Base-by-base conservation (phyloP, 2,113 vertebrate species). In the Syngnathus floridae region DNA sequence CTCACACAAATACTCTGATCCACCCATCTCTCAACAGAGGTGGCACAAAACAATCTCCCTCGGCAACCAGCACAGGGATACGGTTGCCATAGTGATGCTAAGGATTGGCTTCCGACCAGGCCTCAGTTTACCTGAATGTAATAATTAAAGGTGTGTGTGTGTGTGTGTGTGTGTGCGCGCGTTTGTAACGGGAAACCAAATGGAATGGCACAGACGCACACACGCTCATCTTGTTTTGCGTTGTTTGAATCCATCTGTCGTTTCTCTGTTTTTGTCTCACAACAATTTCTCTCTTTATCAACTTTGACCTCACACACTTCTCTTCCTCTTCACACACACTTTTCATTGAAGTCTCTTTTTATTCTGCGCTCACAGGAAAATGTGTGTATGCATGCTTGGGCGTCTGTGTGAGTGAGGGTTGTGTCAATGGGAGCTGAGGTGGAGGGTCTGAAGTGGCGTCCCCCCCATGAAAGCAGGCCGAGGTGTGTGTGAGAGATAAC, bases 21-120 rank as follows among this genome's bases (percentile, higher is more conserved):
- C 60, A 58, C 64, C 36, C n/a, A 60, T 76, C 79, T 71, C 86
- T 68, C 74, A 73, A 77, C 75, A 80, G 84, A 91, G 79, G 84
- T 74, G 67, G 76, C 86, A 82, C 76, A 69, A 85, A 91, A 88
- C 81, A 60, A 75, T 82, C 79, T 92, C 90, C 88, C 87, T 78
- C 77, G 80, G 90, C 90, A 92, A 90, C 88, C 64, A 54, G 83
- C 87, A 77, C 86, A 87, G 81, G 77, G 88, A 87, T 87, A 90
- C 82, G 54, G 92, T 93, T 93, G 88, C 91, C 89, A 93, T 93
- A 86, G 92, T 73, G 82, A 92, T 87, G 86, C 87, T 88, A 91
- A 84, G 84, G 90, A 85, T 84, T 87, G 87, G 87, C 89, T 85
- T 90, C 88, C 86, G 87, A 76, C 77, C 60, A 63, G 85, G 89